Evolutionary conservation across 2,888 invertebrate genomes (phyloP).

Genomic region (Rhamphomyia laevipes): DNA sequence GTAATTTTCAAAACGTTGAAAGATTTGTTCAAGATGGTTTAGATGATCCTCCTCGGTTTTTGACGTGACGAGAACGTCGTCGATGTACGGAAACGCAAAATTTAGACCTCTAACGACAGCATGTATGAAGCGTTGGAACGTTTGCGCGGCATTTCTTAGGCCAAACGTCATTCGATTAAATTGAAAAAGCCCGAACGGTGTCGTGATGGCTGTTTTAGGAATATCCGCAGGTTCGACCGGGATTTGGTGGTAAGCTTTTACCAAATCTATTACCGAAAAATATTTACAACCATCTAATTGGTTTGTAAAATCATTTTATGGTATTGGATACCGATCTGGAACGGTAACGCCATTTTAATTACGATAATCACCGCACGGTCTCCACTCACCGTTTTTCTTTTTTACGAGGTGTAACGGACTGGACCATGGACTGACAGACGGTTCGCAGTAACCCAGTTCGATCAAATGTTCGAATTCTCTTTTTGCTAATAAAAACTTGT

Average conservation of each 20-base stretch:
- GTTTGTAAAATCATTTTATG: conserved; percentile 22
- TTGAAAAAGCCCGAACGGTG: too few relatives aligned
- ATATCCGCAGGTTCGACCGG: too few relatives aligned
- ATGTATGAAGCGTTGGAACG: too few relatives aligned
- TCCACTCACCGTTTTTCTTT: not conserved
- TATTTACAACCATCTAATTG: too few relatives aligned
- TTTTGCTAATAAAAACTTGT: not conserved
- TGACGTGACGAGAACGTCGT: too few relatives aligned
- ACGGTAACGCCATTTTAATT: conserved; percentile 15
- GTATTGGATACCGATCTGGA: conserved; percentile 26
- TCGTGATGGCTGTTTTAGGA: too few relatives aligned
- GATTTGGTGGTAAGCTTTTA: too few relatives aligned
- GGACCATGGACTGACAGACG: not conserved
- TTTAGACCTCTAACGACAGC: too few relatives aligned
- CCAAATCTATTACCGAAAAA: too few relatives aligned
- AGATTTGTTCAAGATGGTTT: not conserved
- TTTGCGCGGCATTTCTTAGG: too few relatives aligned
- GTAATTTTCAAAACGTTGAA: not conserved
- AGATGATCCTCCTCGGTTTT: conserved; percentile 2
- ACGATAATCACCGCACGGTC: not conserved
- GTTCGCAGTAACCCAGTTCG: not conserved
- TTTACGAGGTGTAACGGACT: not conserved
- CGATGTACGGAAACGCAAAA: too few relatives aligned
- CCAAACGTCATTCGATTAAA: too few relatives aligned
- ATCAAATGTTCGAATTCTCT: not conserved